Evolutionary conservation across 2,113 vertebrate genomes (phyloP).

Genomic region (Dasyprocta punctata): DNA sequence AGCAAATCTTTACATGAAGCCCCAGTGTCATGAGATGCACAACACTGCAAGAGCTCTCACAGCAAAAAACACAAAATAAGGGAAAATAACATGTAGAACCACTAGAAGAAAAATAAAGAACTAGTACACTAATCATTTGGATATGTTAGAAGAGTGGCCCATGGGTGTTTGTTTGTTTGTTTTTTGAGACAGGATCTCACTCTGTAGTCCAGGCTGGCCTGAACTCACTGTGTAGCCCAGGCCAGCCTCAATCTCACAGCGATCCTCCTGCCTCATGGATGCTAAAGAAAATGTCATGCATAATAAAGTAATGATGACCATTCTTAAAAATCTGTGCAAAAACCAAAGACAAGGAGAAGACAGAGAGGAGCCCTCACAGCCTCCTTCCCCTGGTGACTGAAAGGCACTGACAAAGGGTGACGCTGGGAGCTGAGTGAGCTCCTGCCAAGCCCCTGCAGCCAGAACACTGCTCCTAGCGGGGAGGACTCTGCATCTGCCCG

Average conservation of each 20-base stretch:
- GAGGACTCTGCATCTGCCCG: neutral
- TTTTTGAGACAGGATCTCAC: too few relatives aligned
- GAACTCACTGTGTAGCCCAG: too few relatives aligned
- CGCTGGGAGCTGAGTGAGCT: neutral
- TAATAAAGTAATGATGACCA: neutral
- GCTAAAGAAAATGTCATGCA: neutral
- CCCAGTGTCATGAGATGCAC: neutral
- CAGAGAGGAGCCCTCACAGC: neutral
- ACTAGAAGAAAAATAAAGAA: neutral
- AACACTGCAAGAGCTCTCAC: neutral
- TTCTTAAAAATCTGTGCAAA: neutral
- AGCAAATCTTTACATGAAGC: neutral
- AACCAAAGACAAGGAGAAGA: neutral
- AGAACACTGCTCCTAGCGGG: neutral
- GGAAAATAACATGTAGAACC: neutral
- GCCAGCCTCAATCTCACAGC: too few relatives aligned
- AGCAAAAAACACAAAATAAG: neutral
- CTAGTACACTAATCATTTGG: neutral
- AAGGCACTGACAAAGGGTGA: too few relatives aligned
- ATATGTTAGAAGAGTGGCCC: neutral
- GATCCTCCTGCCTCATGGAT: neutral
- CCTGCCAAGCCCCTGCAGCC: neutral
- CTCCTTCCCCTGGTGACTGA: too few relatives aligned
- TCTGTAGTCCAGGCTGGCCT: too few relatives aligned
- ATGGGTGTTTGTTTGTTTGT: neutral